Base-by-base conservation (phyloP, 2,888 invertebrate genomes). In the Coleophora flavipennella region DNA sequence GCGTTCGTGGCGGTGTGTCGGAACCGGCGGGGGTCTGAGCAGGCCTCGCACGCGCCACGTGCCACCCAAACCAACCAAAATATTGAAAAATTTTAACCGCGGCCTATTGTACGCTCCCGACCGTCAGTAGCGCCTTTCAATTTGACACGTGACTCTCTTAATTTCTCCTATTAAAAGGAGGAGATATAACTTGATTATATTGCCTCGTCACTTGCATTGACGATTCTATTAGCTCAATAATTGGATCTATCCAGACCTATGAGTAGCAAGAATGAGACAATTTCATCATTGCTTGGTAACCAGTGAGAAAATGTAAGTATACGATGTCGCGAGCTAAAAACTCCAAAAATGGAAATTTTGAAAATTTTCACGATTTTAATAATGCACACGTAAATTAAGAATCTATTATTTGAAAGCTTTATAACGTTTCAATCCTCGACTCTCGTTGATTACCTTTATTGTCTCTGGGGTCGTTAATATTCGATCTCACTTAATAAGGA, bases 31-130 rank as follows among this genome's bases (percentile, higher is more conserved):
- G 78, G 76, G 79, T 59, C 65, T 79, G 78, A 81, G n/a, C n/a
- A n/a, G 68, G 55, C 69, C 66, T 31, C 71, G 52, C 84, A 80
- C 83, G 84, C 70, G 83, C 58, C 81, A 76, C 83, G 81, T 79
- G 83, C 70, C 49, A 31, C 39, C 43, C 51, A 53, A 54, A 46
- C 57, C 52, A 62, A 67, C 77, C 80, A 71, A 79, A 84, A 83
- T 79, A 83, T 83, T 83, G 83, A 79, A 83, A n/a, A 79, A 78
- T 59, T 79, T 78, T 65, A 75, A 80, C 80, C 80, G 66, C 77
- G 49, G 47, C 46, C 44, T 45, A 59, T 69, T 65, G 64, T 58
- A 25, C 28, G 39, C 54, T 57, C 55, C 47, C 42, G 14, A n/a
- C 11, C 34, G 34, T 45, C 42, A 43, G 51, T 48, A 56, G 49